Conservation (phyloP, 2,888 invertebrate genomes). For the Ornithoptera priamus region DNA sequence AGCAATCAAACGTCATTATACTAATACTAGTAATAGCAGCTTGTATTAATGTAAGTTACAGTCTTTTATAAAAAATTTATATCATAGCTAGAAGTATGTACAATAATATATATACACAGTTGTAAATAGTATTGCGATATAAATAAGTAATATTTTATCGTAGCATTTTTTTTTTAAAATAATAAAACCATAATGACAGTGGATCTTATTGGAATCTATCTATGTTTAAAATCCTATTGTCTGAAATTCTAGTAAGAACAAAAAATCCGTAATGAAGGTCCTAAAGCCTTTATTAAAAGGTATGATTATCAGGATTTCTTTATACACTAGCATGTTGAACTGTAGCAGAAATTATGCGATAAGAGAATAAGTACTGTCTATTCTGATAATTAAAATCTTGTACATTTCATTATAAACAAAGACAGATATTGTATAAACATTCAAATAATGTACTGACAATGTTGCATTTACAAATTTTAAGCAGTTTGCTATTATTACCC, state of each 20-base stretch:
- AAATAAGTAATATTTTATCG: neutral
- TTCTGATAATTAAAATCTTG: neutral
- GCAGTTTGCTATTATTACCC: conserved; percentile 6
- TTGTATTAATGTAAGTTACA: neutral
- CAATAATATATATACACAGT: neutral
- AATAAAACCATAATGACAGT: neutral
- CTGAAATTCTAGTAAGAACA: neutral
- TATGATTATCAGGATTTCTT: too few species aligned
- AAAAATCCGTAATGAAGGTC: too few species aligned
- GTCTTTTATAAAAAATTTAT: neutral
- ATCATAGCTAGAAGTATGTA: neutral
- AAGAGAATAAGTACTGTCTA: neutral
- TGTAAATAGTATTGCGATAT: neutral
- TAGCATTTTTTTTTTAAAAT: neutral
- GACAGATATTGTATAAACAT: neutral
- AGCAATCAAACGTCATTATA: neutral
- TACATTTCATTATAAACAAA: neutral
- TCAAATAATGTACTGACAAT: conserved; percentile 5
- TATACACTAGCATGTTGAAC: too few species aligned
- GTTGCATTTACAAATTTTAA: conserved; percentile 13
- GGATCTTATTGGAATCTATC: neutral
- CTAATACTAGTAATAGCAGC: neutral
- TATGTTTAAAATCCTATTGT: neutral
- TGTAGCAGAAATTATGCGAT: neutral
- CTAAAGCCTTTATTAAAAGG: too few species aligned